Percentiles rank a stretch among this genome's conserved stretches.
Conservation (phyloP, 2,113 vertebrate genomes). For the Numenius arquata region DNA sequence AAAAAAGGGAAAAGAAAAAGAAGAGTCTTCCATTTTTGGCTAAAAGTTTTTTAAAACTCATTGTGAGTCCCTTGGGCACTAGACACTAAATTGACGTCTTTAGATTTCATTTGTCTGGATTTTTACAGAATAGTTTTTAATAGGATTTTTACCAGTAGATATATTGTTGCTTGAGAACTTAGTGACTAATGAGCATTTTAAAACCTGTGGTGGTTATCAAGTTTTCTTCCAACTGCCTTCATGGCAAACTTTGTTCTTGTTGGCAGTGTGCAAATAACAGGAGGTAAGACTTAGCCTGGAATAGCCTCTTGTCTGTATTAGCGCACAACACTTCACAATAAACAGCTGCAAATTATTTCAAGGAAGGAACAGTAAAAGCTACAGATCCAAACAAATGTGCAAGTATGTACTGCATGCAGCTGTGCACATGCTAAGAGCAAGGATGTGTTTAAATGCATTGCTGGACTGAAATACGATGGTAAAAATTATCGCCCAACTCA, state of each 20-base stretch:
- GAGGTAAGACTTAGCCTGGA: background rate
- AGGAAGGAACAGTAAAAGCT: background rate
- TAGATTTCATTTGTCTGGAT: background rate
- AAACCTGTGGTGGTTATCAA: background rate
- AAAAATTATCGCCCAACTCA: background rate
- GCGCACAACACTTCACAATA: background rate
- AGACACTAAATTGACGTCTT: background rate
- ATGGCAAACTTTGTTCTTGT: background rate
- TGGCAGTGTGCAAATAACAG: background rate
- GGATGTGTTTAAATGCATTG: background rate
- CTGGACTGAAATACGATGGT: background rate
- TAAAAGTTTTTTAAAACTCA: background rate
- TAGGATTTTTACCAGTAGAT: background rate
- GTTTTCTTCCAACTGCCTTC: background rate
- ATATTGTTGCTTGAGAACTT: background rate
- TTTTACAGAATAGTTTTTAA: background rate
- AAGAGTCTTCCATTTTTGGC: background rate
- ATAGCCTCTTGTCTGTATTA: background rate
- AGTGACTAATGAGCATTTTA: background rate
- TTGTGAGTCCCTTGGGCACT: background rate
- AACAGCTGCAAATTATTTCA: background rate
- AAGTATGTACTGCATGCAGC: background rate
- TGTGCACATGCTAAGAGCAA: background rate
- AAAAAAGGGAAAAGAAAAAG: background rate
- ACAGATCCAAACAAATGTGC: background rate